Evolutionary conservation across 2,888 invertebrate genomes (phyloP).

Genomic region (Gari tellinella): DNA sequence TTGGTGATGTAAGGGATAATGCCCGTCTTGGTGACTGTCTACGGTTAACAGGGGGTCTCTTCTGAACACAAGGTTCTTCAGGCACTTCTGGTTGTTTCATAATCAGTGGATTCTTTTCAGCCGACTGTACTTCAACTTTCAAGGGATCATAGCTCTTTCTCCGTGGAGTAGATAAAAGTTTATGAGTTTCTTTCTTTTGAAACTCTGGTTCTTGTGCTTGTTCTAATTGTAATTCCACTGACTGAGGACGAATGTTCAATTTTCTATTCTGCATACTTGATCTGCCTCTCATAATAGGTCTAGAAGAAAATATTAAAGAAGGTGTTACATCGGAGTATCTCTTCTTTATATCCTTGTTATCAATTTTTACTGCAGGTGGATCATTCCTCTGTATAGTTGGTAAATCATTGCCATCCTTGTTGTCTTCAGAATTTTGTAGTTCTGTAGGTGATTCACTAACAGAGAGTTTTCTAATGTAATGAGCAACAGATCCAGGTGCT

Average conservation of each 20-base stretch:
- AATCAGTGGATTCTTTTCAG: conserved; percentile 42
- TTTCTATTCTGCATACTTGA: conserved; percentile 28
- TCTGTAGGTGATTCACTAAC: conserved; percentile 12
- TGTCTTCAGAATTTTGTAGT: background rate
- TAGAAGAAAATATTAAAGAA: conserved; percentile 37
- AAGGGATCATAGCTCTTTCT: conserved; percentile 9
- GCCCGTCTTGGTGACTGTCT: conserved; percentile 47
- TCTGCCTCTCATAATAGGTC: conserved; percentile 24
- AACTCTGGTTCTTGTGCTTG: background rate
- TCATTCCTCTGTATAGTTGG: background rate
- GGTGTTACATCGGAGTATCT: conserved; percentile 21
- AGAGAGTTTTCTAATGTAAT: conserved; percentile 50
- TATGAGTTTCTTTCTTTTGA: conserved; percentile 13
- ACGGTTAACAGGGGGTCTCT: conserved; percentile 43
- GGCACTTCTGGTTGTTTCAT: conserved; percentile 29
- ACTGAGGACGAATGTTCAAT: conserved; percentile 37
- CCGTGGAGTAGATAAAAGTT: conserved; percentile 11
- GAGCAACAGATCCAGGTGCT: conserved; percentile 55
- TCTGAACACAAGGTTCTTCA: conserved; percentile 21
- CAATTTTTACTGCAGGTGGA: background rate
- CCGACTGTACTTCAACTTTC: conserved; percentile 37
- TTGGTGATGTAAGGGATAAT: conserved; percentile 45
- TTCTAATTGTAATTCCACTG: conserved; percentile 34
- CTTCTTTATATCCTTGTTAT: background rate
- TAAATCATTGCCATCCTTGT: background rate